Evolutionary conservation across 2,113 vertebrate species (phyloP).

Genomic region (Pardalotus punctatus): DNA sequence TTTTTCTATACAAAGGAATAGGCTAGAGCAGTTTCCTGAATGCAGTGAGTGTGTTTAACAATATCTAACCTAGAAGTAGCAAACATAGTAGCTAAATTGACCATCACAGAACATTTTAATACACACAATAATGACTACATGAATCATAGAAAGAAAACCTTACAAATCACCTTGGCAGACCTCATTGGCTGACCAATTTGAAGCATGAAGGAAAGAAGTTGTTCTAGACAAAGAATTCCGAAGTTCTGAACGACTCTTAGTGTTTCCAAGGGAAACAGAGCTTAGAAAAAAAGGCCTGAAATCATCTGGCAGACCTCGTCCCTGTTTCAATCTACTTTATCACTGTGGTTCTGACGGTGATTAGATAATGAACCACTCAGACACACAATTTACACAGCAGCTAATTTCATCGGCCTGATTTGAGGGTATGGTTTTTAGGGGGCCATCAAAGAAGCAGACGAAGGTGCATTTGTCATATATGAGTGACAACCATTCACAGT

Average conservation of each 20-base stretch:
- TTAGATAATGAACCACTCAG: conserved; percentile 98
- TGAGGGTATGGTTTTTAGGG: conserved; percentile 86
- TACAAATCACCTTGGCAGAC: conserved; percentile 33
- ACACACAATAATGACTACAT: not conserved
- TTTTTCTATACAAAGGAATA: not conserved
- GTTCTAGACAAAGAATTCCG: conserved; percentile 68
- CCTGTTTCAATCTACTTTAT: conserved; percentile 90
- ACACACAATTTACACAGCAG: conserved; percentile 92
- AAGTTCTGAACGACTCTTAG: conserved; percentile 73
- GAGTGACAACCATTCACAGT: conserved; percentile 86
- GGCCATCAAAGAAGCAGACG: conserved; percentile 81
- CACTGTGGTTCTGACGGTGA: conserved; percentile 89
- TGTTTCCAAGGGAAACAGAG: conserved; percentile 83
- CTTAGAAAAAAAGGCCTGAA: conserved; percentile 72
- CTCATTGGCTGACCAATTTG: conserved; percentile 21
- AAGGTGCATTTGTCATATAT: conserved; percentile 88
- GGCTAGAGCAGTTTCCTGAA: not conserved
- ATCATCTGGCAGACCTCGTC: conserved; percentile 85
- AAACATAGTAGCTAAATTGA: not conserved
- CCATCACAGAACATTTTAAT: not conserved
- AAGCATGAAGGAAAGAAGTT: conserved; percentile 47
- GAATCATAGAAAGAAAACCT: not conserved
- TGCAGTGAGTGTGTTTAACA: not conserved
- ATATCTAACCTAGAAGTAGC: not conserved
- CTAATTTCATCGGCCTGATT: conserved; percentile 89